These are phyloP conservation scores for Chinchilla lanigera DNA, from an alignment of 2,113 vertebrate species.

Conservation along the genomic window DNA sequence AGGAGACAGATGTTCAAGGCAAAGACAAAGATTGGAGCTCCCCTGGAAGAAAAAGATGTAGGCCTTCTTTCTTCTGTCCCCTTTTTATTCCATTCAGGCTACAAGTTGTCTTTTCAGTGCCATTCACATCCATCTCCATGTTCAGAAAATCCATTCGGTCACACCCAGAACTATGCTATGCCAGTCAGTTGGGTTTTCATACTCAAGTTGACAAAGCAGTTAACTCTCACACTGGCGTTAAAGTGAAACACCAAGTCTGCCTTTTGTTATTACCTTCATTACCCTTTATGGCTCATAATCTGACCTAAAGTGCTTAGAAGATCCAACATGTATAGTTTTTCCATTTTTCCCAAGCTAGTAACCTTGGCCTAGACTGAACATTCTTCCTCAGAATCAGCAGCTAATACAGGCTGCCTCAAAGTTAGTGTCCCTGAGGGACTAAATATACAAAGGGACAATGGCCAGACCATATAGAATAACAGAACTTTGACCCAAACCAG, in stretches of 20 bases:
- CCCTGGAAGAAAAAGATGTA: background rate
- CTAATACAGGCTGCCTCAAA: background rate
- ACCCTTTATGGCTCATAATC: background rate
- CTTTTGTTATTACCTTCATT: background rate
- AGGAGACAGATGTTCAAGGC: background rate
- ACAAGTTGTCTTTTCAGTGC: background rate
- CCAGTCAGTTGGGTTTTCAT: background rate
- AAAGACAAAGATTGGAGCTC: background rate
- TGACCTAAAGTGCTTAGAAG: background rate
- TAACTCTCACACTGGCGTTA: background rate
- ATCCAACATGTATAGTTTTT: background rate
- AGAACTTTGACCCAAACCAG: background rate
- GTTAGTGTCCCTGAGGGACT: background rate
- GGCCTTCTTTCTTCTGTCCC: background rate
- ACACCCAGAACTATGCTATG: background rate
- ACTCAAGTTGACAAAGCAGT: background rate
- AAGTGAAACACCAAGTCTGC: background rate
- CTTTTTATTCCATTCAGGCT: background rate
- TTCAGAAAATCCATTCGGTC: background rate
- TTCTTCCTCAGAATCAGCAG: background rate
- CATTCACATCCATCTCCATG: background rate
- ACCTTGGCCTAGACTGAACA: background rate
- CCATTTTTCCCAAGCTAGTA: background rate
- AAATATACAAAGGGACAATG: background rate
- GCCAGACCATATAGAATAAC: background rate